phyloP scores from a whole-genome alignment of 2,113 vertebrate genomes.

The Onychostruthus taczanowskii region DNA sequence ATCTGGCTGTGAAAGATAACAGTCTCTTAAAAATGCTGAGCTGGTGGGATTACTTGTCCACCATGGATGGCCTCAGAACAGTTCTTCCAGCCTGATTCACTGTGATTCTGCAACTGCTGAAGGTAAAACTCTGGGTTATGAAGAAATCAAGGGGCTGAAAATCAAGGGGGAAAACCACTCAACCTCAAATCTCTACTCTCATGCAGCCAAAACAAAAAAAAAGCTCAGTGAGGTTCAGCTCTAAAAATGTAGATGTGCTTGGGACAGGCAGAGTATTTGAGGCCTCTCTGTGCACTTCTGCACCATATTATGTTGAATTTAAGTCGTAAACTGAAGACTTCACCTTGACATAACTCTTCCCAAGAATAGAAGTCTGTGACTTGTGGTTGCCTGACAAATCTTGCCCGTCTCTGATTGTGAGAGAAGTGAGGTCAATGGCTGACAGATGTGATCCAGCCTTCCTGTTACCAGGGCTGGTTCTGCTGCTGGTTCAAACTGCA shows the following conservation, averaged over 20 bases:
- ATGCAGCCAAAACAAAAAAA: not conserved
- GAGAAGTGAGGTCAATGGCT: constrained; percentile 31
- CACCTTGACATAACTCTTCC: not conserved
- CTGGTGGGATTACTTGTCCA: not conserved
- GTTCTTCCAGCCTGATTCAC: not conserved
- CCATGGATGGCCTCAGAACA: not conserved
- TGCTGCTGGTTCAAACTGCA: not conserved
- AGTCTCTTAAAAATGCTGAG: not conserved
- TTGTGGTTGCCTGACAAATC: not conserved
- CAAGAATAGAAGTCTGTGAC: not conserved
- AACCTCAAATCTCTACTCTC: not conserved
- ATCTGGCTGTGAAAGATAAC: not conserved
- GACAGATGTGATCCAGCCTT: not conserved
- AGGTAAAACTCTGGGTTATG: not conserved
- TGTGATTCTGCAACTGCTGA: not conserved
- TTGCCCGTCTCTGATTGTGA: not conserved
- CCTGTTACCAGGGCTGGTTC: not conserved
- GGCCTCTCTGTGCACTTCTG: not conserved
- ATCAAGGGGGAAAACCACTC: not conserved
- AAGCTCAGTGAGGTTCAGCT: not conserved
- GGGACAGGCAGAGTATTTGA: not conserved
- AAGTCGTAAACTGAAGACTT: not conserved
- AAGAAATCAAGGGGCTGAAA: not conserved
- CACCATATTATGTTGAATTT: not conserved
- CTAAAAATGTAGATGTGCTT: not conserved